Conservation (phyloP, 2,113 vertebrate genomes). For the Mormyrus iriodes region DNA sequence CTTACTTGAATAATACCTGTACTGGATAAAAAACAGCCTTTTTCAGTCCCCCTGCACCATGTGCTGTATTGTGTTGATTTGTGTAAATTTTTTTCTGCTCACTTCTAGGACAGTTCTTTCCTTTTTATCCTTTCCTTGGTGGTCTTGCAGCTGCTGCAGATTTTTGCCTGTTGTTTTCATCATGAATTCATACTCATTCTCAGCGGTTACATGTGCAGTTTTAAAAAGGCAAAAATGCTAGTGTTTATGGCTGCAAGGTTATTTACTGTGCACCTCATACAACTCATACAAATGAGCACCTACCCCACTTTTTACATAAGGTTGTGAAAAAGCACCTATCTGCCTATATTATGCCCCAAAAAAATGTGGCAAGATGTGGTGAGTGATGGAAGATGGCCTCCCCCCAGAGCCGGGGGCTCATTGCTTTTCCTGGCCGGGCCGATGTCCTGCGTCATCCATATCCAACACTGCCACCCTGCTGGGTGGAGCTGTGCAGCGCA, state of each 20-base stretch:
- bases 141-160: background rate
- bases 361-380: background rate
- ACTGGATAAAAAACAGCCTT: background rate
- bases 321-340: background rate
- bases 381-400: background rate
- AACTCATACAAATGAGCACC: background rate
- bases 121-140: background rate
- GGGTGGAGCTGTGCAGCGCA: background rate
- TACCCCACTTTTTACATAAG: background rate
- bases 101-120: background rate
- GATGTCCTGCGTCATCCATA: background rate
- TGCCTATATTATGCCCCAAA: background rate
- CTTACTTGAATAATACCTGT: background rate
- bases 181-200: background rate
- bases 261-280: background rate
- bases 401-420: background rate
- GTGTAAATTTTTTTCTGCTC: background rate
- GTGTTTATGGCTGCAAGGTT: background rate
- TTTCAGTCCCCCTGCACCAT: background rate
- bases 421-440: background rate
- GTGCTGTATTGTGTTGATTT: background rate
- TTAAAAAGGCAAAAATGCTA: background rate
- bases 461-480: background rate
- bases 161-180: background rate
- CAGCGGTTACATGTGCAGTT: background rate